Conservation (phyloP, 2,113 vertebrate species). For the Rhagologus leucostigma region DNA sequence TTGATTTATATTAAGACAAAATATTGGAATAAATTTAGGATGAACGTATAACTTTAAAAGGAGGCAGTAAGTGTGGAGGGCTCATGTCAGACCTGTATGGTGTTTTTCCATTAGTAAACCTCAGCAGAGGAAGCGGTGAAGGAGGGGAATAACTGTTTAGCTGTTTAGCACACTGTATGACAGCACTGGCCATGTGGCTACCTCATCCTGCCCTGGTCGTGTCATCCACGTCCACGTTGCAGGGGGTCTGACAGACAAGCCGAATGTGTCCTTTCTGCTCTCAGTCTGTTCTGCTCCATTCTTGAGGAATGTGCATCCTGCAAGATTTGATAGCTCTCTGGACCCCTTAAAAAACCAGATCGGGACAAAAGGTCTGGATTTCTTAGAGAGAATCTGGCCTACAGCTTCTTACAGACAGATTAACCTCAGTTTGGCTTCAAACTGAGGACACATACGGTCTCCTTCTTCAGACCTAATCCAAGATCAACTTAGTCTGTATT, state of each 20-base stretch:
- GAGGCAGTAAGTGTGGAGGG: background rate
- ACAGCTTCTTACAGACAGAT: conserved; percentile 53
- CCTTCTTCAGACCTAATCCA: conserved; percentile 37
- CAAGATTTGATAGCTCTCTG: background rate
- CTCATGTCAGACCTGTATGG: background rate
- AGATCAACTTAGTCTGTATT: background rate
- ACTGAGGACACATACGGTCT: conserved; percentile 21
- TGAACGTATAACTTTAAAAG: background rate
- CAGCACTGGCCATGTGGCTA: background rate
- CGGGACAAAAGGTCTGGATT: conserved; percentile 38
- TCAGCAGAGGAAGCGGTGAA: background rate
- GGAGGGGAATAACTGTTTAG: rapidly evolving
- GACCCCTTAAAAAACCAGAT: background rate
- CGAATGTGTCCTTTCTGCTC: background rate
- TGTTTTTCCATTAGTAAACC: background rate
- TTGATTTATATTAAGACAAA: background rate
- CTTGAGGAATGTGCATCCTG: background rate
- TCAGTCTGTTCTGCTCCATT: background rate
- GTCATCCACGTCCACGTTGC: rapidly evolving
- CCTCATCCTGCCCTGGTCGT: background rate
- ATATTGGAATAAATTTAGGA: background rate
- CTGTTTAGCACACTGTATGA: background rate
- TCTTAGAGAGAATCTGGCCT: conserved; percentile 42
- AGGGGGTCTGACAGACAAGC: background rate
- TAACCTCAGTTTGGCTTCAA: conserved; percentile 32